Evolutionary conservation across 1,140 invertebrate species (phyloP).

Genomic region (Habropoda laboriosa): DNA sequence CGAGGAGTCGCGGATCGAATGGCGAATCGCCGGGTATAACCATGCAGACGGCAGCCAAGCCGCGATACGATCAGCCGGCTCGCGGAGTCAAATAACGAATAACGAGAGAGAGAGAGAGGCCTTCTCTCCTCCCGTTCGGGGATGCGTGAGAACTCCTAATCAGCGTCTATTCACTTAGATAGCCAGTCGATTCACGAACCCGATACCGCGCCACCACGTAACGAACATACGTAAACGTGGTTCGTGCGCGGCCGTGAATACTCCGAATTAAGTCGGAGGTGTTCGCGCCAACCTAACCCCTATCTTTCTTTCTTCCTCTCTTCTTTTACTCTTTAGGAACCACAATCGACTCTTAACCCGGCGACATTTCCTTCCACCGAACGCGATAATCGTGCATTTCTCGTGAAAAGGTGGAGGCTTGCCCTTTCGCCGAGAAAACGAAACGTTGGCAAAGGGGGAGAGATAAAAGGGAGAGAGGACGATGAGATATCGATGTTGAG

Average conservation of each 20-base stretch:
- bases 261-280: conserved; percentile 11
- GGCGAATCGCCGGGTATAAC: background rate
- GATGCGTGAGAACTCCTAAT: conserved; percentile 45
- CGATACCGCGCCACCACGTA: conserved; percentile 21
- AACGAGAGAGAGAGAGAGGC: no score
- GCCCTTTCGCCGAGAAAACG: no score
- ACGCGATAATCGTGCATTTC: no score
- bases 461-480: background rate
- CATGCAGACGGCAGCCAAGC: conserved; percentile 5
- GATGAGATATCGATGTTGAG: background rate
- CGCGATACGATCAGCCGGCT: conserved; percentile 20
- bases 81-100: conserved; percentile 31
- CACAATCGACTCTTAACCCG: no score
- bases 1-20: background rate
- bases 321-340: no score
- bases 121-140: background rate
- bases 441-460: background rate
- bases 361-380: no score
- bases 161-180: conserved; percentile 31
- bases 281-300: background rate
- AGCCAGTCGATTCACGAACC: conserved; percentile 37
- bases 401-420: no score
- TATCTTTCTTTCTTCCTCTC: no score
- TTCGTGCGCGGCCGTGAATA: background rate
- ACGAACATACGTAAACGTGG: conserved; percentile 6